A percentile compares a stretch with the other conserved stretches of the same genome.
Conservation (phyloP, 2,888 invertebrate species). For the Chrysolina haemoptera region DNA sequence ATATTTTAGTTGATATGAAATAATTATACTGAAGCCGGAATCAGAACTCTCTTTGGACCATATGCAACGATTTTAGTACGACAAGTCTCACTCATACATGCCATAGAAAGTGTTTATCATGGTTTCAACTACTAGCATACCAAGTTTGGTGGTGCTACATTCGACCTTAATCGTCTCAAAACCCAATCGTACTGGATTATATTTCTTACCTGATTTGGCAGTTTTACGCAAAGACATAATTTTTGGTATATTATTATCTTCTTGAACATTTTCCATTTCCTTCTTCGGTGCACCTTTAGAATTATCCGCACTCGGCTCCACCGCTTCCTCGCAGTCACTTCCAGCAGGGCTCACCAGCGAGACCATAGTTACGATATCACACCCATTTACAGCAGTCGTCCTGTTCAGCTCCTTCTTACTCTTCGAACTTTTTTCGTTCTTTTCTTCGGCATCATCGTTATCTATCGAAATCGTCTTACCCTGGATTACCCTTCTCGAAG, state of each 20-base stretch:
- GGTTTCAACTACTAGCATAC: too few species aligned
- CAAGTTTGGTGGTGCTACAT: too few species aligned
- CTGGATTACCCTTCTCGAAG: conserved; percentile 25
- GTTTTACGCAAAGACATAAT: conserved; percentile 64
- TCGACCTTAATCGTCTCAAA: too few species aligned
- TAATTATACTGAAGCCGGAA: too few species aligned
- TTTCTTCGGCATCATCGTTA: conserved; percentile 44
- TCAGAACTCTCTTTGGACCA: too few species aligned
- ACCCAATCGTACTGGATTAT: too few species aligned
- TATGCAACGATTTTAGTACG: too few species aligned
- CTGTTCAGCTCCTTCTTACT: conserved; percentile 54
- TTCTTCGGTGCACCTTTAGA: conserved; percentile 46
- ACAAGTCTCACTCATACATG: too few species aligned
- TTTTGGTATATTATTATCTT: conserved; percentile 55
- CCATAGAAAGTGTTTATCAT: too few species aligned
- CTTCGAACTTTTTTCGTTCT: conserved; percentile 50
- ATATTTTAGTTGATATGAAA: too few species aligned
- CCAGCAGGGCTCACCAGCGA: conserved; percentile 78
- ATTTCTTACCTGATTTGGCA: conserved; percentile 67
- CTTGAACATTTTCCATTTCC: conserved; percentile 47
- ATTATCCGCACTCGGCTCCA: conserved; percentile 14
- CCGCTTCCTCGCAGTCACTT: conserved; percentile 75
- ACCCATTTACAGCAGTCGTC: conserved; percentile 58
- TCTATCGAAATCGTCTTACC: conserved; percentile 30
- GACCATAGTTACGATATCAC: conserved; percentile 77